phyloP scores from a whole-genome alignment of 2,888 invertebrate genomes.

The Punctoribates punctum region DNA sequence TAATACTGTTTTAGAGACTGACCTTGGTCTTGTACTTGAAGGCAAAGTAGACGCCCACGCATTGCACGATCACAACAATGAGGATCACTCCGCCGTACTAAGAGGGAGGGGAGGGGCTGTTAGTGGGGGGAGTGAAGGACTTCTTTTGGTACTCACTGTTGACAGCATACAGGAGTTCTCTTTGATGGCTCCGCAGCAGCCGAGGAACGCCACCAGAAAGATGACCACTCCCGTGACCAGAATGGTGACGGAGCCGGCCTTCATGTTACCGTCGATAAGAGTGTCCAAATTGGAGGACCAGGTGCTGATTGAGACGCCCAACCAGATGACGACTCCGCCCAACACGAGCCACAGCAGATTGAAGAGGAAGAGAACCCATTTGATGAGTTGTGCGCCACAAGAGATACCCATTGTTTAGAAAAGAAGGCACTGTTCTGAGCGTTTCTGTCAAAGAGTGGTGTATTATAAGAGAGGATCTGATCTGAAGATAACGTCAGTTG shows the following conservation, averaged over 20 bases:
- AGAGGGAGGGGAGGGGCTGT: background rate
- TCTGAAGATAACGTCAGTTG: too few species aligned
- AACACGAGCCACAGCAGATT: slow-evolving; percentile 21
- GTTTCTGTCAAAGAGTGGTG: background rate
- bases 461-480: too few species aligned
- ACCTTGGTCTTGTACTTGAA: slow-evolving; percentile 10
- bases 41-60: slow-evolving; percentile 20
- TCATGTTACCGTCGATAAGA: background rate
- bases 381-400: slow-evolving; percentile 3
- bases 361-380: slow-evolving; percentile 11
- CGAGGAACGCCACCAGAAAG: slow-evolving; percentile 14
- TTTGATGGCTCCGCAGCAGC: slow-evolving; percentile 7
- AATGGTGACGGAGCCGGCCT: background rate
- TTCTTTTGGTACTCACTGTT: background rate
- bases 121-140: background rate
- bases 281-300: background rate
- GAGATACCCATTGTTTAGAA: background rate
- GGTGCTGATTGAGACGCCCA: background rate
- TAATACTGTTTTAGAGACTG: background rate
- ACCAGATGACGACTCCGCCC: background rate
- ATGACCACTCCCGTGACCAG: background rate
- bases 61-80: background rate
- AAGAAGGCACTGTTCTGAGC: background rate
- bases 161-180: slow-evolving; percentile 23
- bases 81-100: slow-evolving; percentile 8